Evolutionary conservation across 2,888 invertebrate genomes (phyloP), one percentile per base, ranked within the genome.

Genomic region (Orthonychiurus folsomi): DNA sequence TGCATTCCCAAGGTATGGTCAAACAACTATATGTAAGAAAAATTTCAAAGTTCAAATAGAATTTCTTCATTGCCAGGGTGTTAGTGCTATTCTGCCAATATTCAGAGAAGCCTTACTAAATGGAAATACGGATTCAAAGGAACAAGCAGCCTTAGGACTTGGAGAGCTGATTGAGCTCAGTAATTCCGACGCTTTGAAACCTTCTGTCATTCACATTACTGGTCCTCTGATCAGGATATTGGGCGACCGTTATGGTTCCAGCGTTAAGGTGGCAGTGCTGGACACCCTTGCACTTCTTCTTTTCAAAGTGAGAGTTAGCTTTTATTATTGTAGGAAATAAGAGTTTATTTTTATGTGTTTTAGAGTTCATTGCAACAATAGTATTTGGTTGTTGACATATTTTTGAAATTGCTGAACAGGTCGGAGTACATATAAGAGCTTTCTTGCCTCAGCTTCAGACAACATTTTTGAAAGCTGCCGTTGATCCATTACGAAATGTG

Each of bases 381-480:
- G 18, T 52, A 5, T 52, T 52, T n/a, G 20, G 9, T 20, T 20
- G 52, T 20, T 3, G 3, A 52, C 5, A 52, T 52, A 21, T 20
- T 20, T 55, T 25, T 55, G 3, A 55, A 5, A 25, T 24, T 24
- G 3, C n/a, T n/a, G 12, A 25, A 26, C 74, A 90, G 89, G 94
- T 95, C 67, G 94, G 94, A 54, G 84, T 87, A 48, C 88, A 93
- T 86, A 79, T 99, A 77, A 95, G 95, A 78, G 96, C 97, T 77
- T 99, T 99, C 81, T 82, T 97, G 74, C 97, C 99, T 1, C 99
- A 99, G 79, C 83, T 99, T 50, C 97, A 97, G 81, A 96, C 96
- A 1, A 97, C 97, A 21, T 97, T 99, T 80, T 83, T 96, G 60
- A 96, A 96, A 80, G 90, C 96, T 2, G 81, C 97, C 61, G 87